phyloP scores from a whole-genome alignment of 1,140 invertebrate genomes.

The Megathymus violae region DNA sequence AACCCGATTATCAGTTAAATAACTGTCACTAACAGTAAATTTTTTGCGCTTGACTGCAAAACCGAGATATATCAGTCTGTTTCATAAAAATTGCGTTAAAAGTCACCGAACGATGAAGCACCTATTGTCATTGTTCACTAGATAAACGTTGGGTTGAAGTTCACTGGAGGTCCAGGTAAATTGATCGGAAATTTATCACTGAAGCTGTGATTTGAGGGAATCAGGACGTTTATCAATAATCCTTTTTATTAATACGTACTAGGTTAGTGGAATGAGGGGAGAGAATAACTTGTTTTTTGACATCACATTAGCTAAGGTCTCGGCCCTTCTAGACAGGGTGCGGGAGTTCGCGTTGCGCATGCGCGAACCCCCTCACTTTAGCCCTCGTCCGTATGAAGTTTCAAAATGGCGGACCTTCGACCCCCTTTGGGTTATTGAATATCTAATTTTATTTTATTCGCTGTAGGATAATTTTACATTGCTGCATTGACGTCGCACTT shows the following conservation, averaged over 20 bases:
- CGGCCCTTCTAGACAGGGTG: slow-evolving; percentile 72
- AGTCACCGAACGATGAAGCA: slow-evolving; percentile 56
- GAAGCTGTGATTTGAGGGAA: slow-evolving; percentile 44
- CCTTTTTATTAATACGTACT: slow-evolving; percentile 73
- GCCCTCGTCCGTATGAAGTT: slow-evolving; percentile 67
- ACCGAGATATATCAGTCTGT: slow-evolving; percentile 26
- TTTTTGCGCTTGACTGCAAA: slow-evolving; percentile 1
- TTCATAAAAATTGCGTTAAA: slow-evolving; percentile 43
- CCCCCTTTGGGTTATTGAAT: slow-evolving; percentile 80
- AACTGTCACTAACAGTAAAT: slow-evolving; percentile 17
- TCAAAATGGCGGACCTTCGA: slow-evolving; percentile 79
- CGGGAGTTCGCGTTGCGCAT: slow-evolving; percentile 68
- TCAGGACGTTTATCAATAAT: slow-evolving; percentile 63
- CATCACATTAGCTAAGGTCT: slow-evolving; percentile 74
- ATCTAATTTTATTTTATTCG: slow-evolving; percentile 82
- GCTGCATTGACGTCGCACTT: slow-evolving; percentile 48
- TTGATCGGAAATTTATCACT: slow-evolving; percentile 35
- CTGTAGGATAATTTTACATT: slow-evolving; percentile 46
- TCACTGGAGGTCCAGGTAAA: slow-evolving; percentile 31
- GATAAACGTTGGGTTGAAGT: slow-evolving; percentile 40
- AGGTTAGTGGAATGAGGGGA: slow-evolving; percentile 78
- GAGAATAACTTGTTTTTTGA: slow-evolving; percentile 82
- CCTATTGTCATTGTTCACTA: slow-evolving; percentile 69
- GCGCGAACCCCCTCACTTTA: slow-evolving; percentile 72
- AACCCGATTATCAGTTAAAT: slow-evolving; percentile 4